Conservation (phyloP, 2,113 vertebrate species). For the Paradoxurus hermaphroditus region DNA sequence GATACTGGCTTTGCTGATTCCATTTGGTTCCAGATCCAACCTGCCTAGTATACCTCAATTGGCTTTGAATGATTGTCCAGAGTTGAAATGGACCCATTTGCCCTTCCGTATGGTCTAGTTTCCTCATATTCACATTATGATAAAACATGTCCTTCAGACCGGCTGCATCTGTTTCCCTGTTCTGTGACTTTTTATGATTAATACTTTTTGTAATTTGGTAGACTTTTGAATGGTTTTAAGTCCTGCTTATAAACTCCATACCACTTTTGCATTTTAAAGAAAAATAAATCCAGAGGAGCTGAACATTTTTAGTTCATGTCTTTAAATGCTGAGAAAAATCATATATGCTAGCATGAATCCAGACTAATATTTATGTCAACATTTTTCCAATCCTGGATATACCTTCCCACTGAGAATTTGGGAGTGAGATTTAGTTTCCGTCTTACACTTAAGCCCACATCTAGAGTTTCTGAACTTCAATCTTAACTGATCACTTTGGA, state of each 20-base stretch:
- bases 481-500: constrained; percentile 1
- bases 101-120: not conserved
- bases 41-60: not conserved
- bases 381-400: not conserved
- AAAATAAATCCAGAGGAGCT: constrained; percentile 48
- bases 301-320: constrained; percentile 22
- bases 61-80: not conserved
- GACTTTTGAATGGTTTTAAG: constrained; percentile 43
- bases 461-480: constrained; percentile 46
- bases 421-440: constrained; percentile 47
- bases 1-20: not conserved
- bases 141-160: not conserved
- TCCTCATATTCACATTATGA: not conserved
- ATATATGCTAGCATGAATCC: not conserved
- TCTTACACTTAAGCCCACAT: constrained; percentile 20
- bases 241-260: not conserved
- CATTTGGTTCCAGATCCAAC: not conserved
- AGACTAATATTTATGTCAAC: constrained; percentile 44
- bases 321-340: constrained; percentile 48
- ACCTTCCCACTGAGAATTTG: constrained; percentile 46
- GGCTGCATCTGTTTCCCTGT: not conserved
- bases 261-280: constrained; percentile 44
- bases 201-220: constrained; percentile 34
- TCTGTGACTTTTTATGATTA: not conserved
- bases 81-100: not conserved